Percentiles rank a stretch among this genome's conserved stretches.
phyloP scores from a whole-genome alignment of 2,888 invertebrate genomes.

The Lucinisca nassula region DNA sequence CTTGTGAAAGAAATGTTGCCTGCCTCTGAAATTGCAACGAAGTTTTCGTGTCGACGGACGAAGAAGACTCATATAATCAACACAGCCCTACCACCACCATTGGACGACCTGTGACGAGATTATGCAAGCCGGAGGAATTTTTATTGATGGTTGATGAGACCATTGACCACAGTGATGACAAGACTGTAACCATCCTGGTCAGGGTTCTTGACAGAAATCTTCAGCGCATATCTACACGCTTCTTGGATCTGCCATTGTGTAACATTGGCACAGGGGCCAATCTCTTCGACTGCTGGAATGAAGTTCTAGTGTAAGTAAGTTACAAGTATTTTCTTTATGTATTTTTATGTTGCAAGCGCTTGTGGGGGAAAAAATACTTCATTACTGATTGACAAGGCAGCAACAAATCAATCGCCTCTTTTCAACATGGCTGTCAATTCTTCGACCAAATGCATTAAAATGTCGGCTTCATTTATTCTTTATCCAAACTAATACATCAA shows the following conservation, averaged over 20 bases:
- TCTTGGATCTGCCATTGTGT: slow-evolving; percentile 50
- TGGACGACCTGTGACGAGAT: slow-evolving; percentile 21
- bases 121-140: slow-evolving; percentile 42
- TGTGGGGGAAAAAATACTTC: too few relatives aligned
- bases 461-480: too few relatives aligned
- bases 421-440: too few relatives aligned
- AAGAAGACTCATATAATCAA: slow-evolving; percentile 57
- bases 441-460: too few relatives aligned
- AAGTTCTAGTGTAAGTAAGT: slow-evolving; percentile 54
- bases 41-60: slow-evolving; percentile 57
- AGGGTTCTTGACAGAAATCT: slow-evolving; percentile 18
- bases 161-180: slow-evolving; percentile 50
- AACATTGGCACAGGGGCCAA: slow-evolving; percentile 43
- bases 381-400: too few relatives aligned
- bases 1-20: slow-evolving; percentile 65
- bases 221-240: slow-evolving; percentile 22
- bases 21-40: slow-evolving; percentile 57
- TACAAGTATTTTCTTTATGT: too few relatives aligned
- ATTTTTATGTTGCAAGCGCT: too few relatives aligned
- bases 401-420: too few relatives aligned
- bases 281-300: slow-evolving; percentile 42
- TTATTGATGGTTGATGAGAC: slow-evolving; percentile 49
- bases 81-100: slow-evolving; percentile 23
- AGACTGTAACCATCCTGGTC: slow-evolving; percentile 53
- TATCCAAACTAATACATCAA: too few relatives aligned